Percentiles rank a stretch among this genome's conserved stretches.
phyloP scores from a whole-genome alignment of 2,113 vertebrate species.

The Tricholaema leucomelas region DNA sequence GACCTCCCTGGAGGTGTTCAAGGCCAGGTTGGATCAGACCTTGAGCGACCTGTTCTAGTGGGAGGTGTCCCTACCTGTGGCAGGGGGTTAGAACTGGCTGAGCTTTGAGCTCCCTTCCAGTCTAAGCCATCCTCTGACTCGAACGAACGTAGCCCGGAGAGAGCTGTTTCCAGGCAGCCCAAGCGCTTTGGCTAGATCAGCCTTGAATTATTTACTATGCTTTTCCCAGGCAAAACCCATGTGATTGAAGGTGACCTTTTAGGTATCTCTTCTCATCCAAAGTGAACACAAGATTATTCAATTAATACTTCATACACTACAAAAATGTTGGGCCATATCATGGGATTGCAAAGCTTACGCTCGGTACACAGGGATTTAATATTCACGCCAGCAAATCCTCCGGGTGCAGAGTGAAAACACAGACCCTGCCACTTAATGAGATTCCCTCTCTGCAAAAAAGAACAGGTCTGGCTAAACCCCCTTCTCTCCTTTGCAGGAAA shows the following conservation, averaged over 20 bases:
- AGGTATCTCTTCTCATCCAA: conserved; percentile 7
- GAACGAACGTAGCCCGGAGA: not conserved
- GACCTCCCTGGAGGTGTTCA: too few relatives aligned
- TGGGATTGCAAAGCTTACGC: conserved; percentile 56
- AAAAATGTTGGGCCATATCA: conserved; percentile 33
- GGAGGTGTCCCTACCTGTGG: too few relatives aligned
- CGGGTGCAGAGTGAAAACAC: conserved; percentile 52
- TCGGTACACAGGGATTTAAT: conserved; percentile 55
- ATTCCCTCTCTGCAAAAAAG: not conserved
- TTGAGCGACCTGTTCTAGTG: too few relatives aligned
- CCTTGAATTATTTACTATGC: not conserved
- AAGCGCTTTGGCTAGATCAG: not conserved
- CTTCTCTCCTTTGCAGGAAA: conserved; percentile 47
- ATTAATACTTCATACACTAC: conserved; percentile 48
- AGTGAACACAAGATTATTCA: conserved; percentile 45
- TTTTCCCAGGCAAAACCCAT: not conserved
- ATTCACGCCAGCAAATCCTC: conserved; percentile 67
- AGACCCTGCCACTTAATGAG: conserved; percentile 59
- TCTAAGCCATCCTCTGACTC: not conserved
- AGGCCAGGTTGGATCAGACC: too few relatives aligned
- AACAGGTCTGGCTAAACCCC: not conserved
- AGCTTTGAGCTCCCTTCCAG: too few relatives aligned
- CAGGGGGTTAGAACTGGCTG: too few relatives aligned
- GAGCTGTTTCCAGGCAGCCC: not conserved
- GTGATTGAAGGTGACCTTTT: conserved; percentile 35